phyloP scores from a whole-genome alignment of 1,140 invertebrate species.

The Asobara japonica region DNA sequence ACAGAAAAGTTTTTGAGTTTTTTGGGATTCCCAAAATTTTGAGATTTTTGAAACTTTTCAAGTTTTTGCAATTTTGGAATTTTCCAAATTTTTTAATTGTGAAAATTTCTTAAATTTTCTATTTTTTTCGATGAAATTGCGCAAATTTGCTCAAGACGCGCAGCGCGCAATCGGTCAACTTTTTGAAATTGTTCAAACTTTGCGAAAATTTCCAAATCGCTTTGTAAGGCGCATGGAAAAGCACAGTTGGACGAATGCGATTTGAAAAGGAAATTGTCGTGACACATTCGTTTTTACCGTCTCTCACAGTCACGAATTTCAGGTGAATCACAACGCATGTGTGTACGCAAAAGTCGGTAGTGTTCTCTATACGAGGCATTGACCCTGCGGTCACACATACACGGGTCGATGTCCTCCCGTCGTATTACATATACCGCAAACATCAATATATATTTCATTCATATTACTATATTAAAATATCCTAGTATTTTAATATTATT shows the following conservation, averaged over 20 bases:
- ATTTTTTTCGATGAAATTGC: too few species aligned
- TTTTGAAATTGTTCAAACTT: background rate
- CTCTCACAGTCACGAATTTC: conserved; percentile 46
- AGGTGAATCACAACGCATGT: conserved; percentile 38
- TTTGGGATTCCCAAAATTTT: too few species aligned
- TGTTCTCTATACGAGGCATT: conserved; percentile 62
- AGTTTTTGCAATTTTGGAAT: too few species aligned
- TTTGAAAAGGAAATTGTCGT: conserved; percentile 65
- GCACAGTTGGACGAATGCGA: conserved; percentile 24
- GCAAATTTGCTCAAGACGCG: too few species aligned
- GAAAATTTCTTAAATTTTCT: too few species aligned
- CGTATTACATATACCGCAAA: conserved; percentile 18
- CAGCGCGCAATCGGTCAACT: too few species aligned
- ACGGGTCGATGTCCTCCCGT: background rate
- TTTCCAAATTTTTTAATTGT: too few species aligned
- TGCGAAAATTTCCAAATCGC: background rate
- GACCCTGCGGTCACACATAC: conserved; percentile 50
- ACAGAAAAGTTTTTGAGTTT: too few species aligned
- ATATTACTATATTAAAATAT: background rate
- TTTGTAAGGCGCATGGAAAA: conserved; percentile 1
- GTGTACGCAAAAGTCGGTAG: conserved; percentile 55
- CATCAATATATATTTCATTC: background rate
- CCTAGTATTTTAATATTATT: too few species aligned
- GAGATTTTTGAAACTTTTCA: too few species aligned
- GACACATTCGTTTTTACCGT: conserved; percentile 63